phyloP scores from a whole-genome alignment of 1,140 invertebrate species.

The Chrysoperla carnea region DNA sequence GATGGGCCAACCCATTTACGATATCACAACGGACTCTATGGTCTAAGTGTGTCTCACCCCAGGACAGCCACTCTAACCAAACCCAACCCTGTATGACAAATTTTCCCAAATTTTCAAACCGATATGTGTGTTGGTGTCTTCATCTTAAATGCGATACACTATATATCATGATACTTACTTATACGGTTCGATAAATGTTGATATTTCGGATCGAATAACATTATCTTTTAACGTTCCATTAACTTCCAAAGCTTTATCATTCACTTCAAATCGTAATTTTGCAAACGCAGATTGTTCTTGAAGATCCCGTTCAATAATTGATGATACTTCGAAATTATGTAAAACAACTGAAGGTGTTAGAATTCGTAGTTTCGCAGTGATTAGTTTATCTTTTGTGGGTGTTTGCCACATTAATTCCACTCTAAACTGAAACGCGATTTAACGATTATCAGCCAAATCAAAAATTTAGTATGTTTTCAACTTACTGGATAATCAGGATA shows the following conservation, averaged over 20 bases:
- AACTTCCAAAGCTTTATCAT: conserved; percentile 3
- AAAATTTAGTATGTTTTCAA: too few relatives aligned
- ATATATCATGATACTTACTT: too few relatives aligned
- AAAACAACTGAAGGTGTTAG: not conserved
- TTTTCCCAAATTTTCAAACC: too few relatives aligned
- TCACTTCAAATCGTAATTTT: not conserved
- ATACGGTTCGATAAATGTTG: not conserved
- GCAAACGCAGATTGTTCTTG: not conserved
- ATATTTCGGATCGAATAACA: conserved; percentile 6
- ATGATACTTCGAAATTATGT: not conserved
- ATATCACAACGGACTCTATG: too few relatives aligned
- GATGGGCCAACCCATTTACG: too few relatives aligned
- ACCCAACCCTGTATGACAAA: too few relatives aligned
- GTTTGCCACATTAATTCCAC: not conserved
- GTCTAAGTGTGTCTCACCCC: too few relatives aligned
- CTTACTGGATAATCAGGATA: too few relatives aligned
- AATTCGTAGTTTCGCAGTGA: not conserved
- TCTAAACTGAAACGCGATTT: not conserved
- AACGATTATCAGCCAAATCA: too few relatives aligned
- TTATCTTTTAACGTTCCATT: conserved; percentile 13
- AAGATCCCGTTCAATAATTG: not conserved
- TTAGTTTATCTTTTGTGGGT: not conserved
- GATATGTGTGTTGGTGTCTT: too few relatives aligned
- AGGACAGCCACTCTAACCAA: too few relatives aligned
- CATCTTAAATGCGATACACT: too few relatives aligned